Evolutionary conservation across 1,140 invertebrate genomes (phyloP), one percentile per base, ranked within the genome.

Genomic region (Melanaphis sacchari): DNA sequence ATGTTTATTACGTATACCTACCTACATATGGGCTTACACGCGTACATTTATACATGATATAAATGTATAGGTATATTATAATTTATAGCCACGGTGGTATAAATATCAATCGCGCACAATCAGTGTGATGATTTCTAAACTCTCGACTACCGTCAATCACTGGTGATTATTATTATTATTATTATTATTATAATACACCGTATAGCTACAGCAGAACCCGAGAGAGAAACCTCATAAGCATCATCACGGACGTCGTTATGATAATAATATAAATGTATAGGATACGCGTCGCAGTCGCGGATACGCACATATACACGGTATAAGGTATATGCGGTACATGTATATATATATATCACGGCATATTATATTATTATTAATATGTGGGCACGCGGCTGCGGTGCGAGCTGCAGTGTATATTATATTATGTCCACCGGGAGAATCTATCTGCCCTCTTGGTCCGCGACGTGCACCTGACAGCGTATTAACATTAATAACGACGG

Each of bases 91-190:
- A 66, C 59, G 59, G n/a, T 76, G 59, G 59, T 36, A 66, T 18
- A 66, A 66, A 66, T 66, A 76, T 46, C 85, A 87, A 87, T 87
- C 41, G 85, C 36, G 38, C 82, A 85, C 38, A 85, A 85, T 85
- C 82, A 43, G 46, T 41, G 46, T 41, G 49, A 90, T 90, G 88
- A 54, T 88, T 88, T 90, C 49, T 38, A 90, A 90, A 54, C 49
- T 90, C n/a, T 90, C 46, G 88, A 54, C 88, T 90, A 90, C 88
- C 36, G 88, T 90, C 88, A 90, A 90, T 90, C 88, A 90, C 46
- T 38, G 88, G 11, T 46, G 15, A 49, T 87, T 46, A 46, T 87
- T 82, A 38, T 82, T 38, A 54, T 54, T 54, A 82, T 26, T 82
- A 40, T 85, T 82, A 46, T 87, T 46, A n/a, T 49, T n/a, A 6